Conservation (phyloP, 2,797 vertebrate genomes). For the Notolabrus celidotus region DNA sequence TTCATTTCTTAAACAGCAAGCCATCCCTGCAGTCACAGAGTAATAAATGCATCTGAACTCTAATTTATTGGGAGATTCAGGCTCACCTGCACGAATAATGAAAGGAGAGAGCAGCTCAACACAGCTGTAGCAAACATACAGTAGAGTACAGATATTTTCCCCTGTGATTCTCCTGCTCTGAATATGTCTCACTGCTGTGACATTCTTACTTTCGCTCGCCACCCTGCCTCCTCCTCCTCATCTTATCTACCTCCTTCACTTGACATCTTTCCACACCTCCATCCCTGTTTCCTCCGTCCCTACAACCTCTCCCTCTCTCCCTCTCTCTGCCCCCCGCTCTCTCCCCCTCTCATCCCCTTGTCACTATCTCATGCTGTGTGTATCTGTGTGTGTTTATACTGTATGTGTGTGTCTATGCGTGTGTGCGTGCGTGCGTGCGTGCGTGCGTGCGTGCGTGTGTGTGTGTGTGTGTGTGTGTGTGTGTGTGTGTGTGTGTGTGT, state of each 20-base stretch:
- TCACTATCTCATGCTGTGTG: conserved; percentile 26
- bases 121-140: conserved; percentile 1
- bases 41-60: conserved; percentile 7
- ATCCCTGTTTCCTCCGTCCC: conserved; percentile 13
- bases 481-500: conserved; percentile 29
- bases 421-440: conserved; percentile 30
- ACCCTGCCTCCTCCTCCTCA: not conserved
- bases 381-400: conserved; percentile 17
- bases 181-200: not conserved
- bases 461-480: conserved; percentile 26
- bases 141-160: not conserved
- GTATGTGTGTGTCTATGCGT: conserved; percentile 11
- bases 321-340: not conserved
- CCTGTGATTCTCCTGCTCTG: not conserved
- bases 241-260: conserved; percentile 39
- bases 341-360: conserved; percentile 33
- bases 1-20: conserved; percentile 3
- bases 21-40: not conserved
- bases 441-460: conserved; percentile 18
- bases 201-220: not conserved
- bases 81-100: conserved; percentile 29
- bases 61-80: conserved; percentile 20
- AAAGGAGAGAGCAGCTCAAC: not conserved
- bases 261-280: conserved; percentile 41
- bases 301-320: conserved; percentile 5